These are phyloP conservation scores for Myoxocephalus aenaeus DNA, from an alignment of 2,797 vertebrate species.

Conservation along the genomic window DNA sequence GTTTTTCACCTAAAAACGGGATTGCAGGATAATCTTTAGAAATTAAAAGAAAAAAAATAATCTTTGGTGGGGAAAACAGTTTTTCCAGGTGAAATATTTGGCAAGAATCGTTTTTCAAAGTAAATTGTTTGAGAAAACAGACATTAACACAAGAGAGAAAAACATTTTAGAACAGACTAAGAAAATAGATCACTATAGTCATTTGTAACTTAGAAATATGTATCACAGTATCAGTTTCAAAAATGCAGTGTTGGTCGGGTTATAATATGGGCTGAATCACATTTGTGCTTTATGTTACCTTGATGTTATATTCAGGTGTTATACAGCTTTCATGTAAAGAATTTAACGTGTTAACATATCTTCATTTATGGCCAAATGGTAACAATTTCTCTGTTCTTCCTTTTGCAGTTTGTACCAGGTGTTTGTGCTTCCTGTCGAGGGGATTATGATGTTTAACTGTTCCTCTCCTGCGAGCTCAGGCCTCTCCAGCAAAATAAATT, in stretches of 20 bases:
- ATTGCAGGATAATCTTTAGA: neutral
- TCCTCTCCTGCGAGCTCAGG: conserved; percentile 76
- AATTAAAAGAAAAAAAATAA: neutral
- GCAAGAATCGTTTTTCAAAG: too few relatives aligned
- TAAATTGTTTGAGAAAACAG: too few relatives aligned
- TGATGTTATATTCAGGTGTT: neutral
- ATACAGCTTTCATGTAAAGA: neutral
- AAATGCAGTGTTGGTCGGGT: neutral
- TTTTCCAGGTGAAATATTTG: too few relatives aligned
- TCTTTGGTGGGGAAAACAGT: too few relatives aligned
- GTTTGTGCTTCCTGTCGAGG: conserved; percentile 87
- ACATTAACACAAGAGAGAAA: too few relatives aligned
- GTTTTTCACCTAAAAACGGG: neutral
- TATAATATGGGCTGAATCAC: neutral
- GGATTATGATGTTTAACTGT: conserved; percentile 87
- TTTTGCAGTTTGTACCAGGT: conserved; percentile 91
- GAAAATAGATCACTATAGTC: neutral
- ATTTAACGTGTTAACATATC: neutral
- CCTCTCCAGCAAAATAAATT: conserved; percentile 75
- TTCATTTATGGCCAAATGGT: neutral
- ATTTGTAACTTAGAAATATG: too few relatives aligned
- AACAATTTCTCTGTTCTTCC: conserved; percentile 30
- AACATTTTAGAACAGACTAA: neutral
- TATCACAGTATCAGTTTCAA: too few relatives aligned
- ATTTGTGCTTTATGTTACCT: neutral